Conservation (phyloP, 2,888 invertebrate genomes). For the Axea sp. region DNA sequence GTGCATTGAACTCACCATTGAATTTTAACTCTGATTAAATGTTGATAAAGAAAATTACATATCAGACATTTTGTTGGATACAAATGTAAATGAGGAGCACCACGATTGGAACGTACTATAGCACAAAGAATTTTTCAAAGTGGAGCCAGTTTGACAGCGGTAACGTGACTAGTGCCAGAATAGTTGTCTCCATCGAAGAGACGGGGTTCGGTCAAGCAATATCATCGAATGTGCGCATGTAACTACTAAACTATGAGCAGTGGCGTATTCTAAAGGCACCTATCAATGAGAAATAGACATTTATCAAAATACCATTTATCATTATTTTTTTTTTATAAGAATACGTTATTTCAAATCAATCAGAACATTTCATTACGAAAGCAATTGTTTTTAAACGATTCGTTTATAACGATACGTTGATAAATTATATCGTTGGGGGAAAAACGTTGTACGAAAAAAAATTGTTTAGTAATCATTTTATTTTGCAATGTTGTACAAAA, state of each 20-base stretch:
- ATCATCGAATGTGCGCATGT: slow-evolving; percentile 58
- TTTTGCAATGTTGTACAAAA: no score
- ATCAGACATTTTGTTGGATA: slow-evolving; percentile 24
- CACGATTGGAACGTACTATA: slow-evolving; percentile 14
- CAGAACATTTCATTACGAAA: no score
- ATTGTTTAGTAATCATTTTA: no score
- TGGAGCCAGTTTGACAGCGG: slow-evolving; percentile 49
- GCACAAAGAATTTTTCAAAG: slow-evolving; percentile 37
- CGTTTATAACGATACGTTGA: no score
- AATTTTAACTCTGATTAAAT: slow-evolving; percentile 45
- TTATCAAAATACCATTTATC: neutral
- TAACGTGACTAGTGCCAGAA: slow-evolving; percentile 56
- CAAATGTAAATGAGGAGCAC: slow-evolving; percentile 27
- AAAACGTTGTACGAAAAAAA: no score
- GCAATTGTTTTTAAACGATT: no score
- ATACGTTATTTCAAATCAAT: no score
- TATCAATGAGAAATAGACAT: slow-evolving; percentile 2
- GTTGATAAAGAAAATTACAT: slow-evolving; percentile 29
- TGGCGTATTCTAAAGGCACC: slow-evolving; percentile 30
- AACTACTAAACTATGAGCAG: slow-evolving; percentile 60
- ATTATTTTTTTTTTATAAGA: no score
- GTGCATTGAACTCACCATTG: slow-evolving; percentile 58
- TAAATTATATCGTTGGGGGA: no score
- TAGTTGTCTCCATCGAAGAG: slow-evolving; percentile 50
- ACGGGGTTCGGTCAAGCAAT: slow-evolving; percentile 55